phyloP scores from a whole-genome alignment of 2,888 invertebrate species.

The Drosophila fulvimacula region DNA sequence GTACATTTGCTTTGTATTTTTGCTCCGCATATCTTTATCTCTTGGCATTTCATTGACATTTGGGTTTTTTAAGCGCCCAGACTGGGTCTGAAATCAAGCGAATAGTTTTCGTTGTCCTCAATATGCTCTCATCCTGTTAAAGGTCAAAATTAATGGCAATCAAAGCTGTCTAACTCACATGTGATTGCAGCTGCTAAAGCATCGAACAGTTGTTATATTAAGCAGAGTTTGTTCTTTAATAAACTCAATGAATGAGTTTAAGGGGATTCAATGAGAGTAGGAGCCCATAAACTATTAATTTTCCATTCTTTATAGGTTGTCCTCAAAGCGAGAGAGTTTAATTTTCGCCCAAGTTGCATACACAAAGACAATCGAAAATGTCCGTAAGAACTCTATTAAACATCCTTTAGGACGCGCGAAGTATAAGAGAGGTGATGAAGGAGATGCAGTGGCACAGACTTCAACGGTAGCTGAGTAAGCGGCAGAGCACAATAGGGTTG shows the following conservation, averaged over 20 bases:
- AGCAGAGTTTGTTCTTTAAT: slow-evolving; percentile 18
- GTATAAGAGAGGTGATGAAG: slow-evolving; percentile 68
- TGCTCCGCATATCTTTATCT: slow-evolving; percentile 42
- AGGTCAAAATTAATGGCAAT: slow-evolving; percentile 20
- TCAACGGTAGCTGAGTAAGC: slow-evolving; percentile 18
- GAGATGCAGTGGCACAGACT: slow-evolving; percentile 24
- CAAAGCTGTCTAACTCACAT: slow-evolving; percentile 28
- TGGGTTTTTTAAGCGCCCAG: slow-evolving; percentile 36
- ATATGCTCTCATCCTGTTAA: slow-evolving; percentile 45
- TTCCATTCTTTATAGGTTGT: slow-evolving; percentile 5
- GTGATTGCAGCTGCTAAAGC: not conserved
- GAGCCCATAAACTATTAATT: not conserved
- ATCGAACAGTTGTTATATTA: slow-evolving; percentile 10
- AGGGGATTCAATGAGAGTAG: not conserved
- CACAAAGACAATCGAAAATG: slow-evolving; percentile 83
- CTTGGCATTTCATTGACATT: slow-evolving; percentile 45
- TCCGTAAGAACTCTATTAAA: slow-evolving; percentile 83
- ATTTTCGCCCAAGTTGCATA: slow-evolving; percentile 76
- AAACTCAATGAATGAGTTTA: not conserved
- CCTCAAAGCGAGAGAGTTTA: slow-evolving; percentile 56
- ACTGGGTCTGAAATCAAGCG: slow-evolving; percentile 33
- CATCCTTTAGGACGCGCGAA: slow-evolving; percentile 75
- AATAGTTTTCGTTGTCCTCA: slow-evolving; percentile 54
- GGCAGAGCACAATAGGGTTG: slow-evolving; percentile 40
- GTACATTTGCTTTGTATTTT: slow-evolving; percentile 79